Conservation (phyloP, 2,797 vertebrate species). For the Siniperca undulata region DNA sequence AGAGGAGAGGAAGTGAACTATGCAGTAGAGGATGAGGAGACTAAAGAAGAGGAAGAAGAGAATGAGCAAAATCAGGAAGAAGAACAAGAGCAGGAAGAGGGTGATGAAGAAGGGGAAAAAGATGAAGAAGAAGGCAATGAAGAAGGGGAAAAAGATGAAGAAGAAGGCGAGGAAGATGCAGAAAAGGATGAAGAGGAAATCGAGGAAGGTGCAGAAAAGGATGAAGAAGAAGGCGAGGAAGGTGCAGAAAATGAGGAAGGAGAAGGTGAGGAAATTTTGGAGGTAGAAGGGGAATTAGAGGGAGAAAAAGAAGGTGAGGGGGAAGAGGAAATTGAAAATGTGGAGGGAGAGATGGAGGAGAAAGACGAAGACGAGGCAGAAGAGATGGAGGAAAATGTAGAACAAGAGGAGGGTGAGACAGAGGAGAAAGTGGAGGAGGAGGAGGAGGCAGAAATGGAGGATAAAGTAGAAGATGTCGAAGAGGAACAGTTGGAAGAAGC, state of each 20-base stretch:
- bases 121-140: no score
- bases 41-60: conserved; percentile 9
- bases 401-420: not conserved
- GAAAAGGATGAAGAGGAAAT: not conserved
- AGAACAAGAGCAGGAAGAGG: not conserved
- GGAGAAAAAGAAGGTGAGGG: conserved; percentile 3
- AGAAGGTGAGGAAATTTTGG: not conserved
- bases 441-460: conserved; percentile 12
- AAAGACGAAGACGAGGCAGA: not conserved
- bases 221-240: not conserved
- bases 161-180: not conserved
- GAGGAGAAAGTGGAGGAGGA: conserved; percentile 16
- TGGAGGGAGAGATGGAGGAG: conserved; percentile 2
- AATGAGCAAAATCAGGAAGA: conserved; percentile 7
- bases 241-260: not conserved
- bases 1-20: conserved; percentile 6
- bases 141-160: not conserved
- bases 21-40: conserved; percentile 21
- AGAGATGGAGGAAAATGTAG: not conserved
- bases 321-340: conserved; percentile 9
- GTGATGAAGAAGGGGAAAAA: not conserved
- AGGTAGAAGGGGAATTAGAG: not conserved
- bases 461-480: conserved; percentile 11
- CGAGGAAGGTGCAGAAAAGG: not conserved
- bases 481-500: conserved; percentile 7